Conservation (phyloP, 2,888 invertebrate species). For the Ectobius pallidus region DNA sequence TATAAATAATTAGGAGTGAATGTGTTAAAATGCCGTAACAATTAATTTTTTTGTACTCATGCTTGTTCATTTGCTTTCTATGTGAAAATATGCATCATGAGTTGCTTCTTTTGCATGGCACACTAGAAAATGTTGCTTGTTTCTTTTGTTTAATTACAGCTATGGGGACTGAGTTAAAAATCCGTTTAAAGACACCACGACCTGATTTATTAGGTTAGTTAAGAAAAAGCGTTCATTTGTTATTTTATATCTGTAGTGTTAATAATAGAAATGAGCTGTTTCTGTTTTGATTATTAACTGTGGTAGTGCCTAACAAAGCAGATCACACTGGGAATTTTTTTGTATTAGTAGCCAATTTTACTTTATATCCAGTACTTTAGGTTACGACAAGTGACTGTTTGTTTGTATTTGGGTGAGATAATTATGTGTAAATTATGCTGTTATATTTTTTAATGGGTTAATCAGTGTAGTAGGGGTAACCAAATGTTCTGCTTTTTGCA, state of each 20-base stretch:
- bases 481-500: too few relatives aligned
- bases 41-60: neutral
- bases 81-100: neutral
- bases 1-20: neutral
- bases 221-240: neutral
- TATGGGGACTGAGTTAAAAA: slow-evolving; percentile 19
- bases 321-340: neutral
- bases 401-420: neutral
- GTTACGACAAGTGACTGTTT: neutral
- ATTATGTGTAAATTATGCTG: too few relatives aligned
- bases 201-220: slow-evolving; percentile 1
- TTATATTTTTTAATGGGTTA: too few relatives aligned
- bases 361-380: neutral
- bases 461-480: too few relatives aligned
- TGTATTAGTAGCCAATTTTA: neutral
- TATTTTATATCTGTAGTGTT: too few relatives aligned
- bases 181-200: neutral
- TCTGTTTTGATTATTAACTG: neutral
- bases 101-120: neutral
- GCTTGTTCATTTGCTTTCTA: neutral
- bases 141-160: slow-evolving; percentile 15
- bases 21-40: neutral
- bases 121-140: neutral
- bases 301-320: neutral
- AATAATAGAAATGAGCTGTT: too few relatives aligned